Evolutionary conservation across 53 echinoderm and acorn worm genomes (phyloP).

Genomic region (Echinometra lucunter): DNA sequence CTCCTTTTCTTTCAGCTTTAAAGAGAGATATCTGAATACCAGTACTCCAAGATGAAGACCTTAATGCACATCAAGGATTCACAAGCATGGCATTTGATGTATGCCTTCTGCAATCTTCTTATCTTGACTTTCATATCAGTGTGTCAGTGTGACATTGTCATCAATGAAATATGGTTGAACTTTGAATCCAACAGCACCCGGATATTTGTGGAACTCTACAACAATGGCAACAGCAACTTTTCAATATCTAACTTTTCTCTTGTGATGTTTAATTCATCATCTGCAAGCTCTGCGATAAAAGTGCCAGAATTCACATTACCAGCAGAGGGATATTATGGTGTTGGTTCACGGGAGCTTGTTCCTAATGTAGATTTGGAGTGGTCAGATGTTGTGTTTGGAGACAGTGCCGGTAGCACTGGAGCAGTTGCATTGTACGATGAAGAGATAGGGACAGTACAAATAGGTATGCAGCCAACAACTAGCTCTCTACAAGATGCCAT

Average conservation of each 20-base stretch:
- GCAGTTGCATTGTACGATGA: constrained; percentile 53
- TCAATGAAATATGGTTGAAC: constrained; percentile 56
- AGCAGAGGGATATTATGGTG: constrained; percentile 37
- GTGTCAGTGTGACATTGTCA: constrained; percentile 45
- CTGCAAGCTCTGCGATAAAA: background rate
- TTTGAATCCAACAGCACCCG: constrained; percentile 1
- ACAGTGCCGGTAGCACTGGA: background rate
- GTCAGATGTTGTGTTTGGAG: background rate
- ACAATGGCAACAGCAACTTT: constrained; percentile 31
- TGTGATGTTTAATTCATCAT: constrained; percentile 54
- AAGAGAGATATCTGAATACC: background rate
- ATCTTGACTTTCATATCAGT: background rate
- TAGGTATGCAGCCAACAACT: constrained; percentile 49
- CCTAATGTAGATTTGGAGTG: constrained; percentile 34
- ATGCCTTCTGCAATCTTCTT: background rate
- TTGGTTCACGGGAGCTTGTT: constrained; percentile 18
- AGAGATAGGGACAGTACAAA: constrained; percentile 18
- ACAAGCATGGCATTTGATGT: background rate
- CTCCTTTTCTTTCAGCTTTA: background rate
- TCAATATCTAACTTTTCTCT: constrained; percentile 63
- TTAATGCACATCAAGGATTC: background rate
- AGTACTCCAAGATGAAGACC: background rate
- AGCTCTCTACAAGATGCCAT: constrained; percentile 50
- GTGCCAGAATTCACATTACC: background rate
- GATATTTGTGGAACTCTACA: constrained; percentile 55